These are phyloP conservation scores for Stercorarius parasiticus DNA, from an alignment of 2,113 vertebrate genomes.

Conservation along the genomic window DNA sequence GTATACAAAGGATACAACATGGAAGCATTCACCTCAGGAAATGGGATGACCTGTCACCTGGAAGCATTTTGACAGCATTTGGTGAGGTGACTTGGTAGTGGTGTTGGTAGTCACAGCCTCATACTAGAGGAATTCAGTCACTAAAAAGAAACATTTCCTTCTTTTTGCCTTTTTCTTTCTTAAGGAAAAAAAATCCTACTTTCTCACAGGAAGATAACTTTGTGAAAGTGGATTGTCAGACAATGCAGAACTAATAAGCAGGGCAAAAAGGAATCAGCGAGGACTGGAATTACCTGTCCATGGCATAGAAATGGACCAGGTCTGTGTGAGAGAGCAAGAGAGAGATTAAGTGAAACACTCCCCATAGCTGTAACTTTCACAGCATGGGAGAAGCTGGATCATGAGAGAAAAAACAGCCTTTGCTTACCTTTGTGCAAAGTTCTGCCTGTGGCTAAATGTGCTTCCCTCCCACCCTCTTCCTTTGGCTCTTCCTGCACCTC, in stretches of 20 bases:
- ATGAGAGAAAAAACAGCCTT: background rate
- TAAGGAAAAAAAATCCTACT: background rate
- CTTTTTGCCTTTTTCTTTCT: background rate
- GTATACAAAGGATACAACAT: background rate
- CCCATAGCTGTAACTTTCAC: background rate
- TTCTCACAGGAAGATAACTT: background rate
- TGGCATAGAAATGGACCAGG: background rate
- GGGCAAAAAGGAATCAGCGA: background rate
- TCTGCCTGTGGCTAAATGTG: background rate
- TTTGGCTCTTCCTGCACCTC: background rate
- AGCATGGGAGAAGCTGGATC: background rate
- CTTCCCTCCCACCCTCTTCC: background rate
- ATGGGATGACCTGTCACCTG: background rate
- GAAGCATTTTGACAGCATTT: background rate
- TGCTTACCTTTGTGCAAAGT: background rate
- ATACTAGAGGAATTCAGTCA: background rate
- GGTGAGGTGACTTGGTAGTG: background rate
- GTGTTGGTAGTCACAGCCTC: background rate
- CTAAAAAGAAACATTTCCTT: background rate
- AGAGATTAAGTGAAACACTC: background rate
- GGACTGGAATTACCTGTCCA: background rate
- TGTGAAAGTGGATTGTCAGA: background rate
- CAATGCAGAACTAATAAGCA: background rate
- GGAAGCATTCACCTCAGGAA: background rate
- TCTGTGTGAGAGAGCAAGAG: background rate